Evolutionary conservation across 2,113 vertebrate species (phyloP).

Genomic region (Amphiprion percula): DNA sequence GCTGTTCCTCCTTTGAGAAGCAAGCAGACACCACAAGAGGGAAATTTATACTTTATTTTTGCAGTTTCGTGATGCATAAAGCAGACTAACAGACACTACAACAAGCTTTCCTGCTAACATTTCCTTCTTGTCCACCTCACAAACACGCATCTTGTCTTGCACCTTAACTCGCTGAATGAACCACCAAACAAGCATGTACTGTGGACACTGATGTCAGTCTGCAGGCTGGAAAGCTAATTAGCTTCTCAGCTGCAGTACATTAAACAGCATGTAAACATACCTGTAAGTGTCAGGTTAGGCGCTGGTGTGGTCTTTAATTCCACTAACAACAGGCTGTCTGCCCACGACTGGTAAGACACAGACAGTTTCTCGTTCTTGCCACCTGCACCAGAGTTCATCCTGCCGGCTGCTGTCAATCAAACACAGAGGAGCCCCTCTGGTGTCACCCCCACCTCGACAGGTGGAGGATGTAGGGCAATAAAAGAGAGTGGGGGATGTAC

Average conservation of each 20-base stretch:
- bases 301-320: not conserved
- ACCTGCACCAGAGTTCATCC: conserved; percentile 12
- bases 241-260: not conserved
- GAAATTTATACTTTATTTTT: not conserved
- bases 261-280: not conserved
- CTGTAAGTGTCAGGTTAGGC: conserved; percentile 11
- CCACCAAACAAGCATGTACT: not conserved
- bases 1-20: not conserved
- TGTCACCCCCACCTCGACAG: not conserved
- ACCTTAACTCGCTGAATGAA: not conserved
- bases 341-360: conserved; percentile 1
- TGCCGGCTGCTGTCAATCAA: conserved; percentile 19
- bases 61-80: not conserved
- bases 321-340: conserved; percentile 4
- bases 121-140: no score
- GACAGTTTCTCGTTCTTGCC: conserved; percentile 1
- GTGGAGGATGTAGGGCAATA: not conserved
- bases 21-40: not conserved
- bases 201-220: not conserved
- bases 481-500: not conserved
- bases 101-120: not conserved
- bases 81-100: not conserved
- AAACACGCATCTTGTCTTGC: no score
- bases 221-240: not conserved
- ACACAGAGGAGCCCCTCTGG: conserved; percentile 11